These are phyloP conservation scores for Periphyllus acericola DNA, from an alignment of 2,888 invertebrate genomes.

Conservation along the genomic window DNA sequence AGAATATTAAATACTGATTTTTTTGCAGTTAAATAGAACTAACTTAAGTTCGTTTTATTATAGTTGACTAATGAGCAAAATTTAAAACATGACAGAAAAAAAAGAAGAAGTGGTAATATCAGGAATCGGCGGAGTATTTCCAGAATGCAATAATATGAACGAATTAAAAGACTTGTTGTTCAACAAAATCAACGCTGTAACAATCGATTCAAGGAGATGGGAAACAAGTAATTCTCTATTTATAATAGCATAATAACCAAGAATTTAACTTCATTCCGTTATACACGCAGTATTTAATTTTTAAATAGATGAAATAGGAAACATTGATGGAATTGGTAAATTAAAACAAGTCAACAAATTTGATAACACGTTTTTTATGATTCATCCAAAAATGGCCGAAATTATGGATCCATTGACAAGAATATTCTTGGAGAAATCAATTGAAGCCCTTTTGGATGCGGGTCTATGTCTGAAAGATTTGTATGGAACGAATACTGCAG, in stretches of 20 bases:
- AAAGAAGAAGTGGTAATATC: constrained; percentile 68
- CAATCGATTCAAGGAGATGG: constrained; percentile 62
- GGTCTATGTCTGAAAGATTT: constrained; percentile 67
- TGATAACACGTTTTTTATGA: constrained; percentile 69
- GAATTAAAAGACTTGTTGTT: constrained; percentile 72
- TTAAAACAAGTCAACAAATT: constrained; percentile 67
- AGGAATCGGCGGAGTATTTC: constrained; percentile 71
- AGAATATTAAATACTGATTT: too few relatives aligned
- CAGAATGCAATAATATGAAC: constrained; percentile 72
- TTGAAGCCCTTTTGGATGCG: constrained; percentile 70
- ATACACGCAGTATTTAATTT: too few relatives aligned
- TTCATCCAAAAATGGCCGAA: constrained; percentile 68
- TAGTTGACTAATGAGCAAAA: too few relatives aligned
- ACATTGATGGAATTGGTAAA: constrained; percentile 66
- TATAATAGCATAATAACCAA: too few relatives aligned
- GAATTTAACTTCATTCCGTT: neutral
- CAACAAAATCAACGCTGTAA: constrained; percentile 64
- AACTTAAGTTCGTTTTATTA: too few relatives aligned
- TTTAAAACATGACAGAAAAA: constrained; percentile 64
- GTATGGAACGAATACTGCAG: constrained; percentile 68
- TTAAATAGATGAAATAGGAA: neutral
- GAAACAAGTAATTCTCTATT: neutral
- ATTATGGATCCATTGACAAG: constrained; percentile 69
- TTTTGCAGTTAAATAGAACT: too few relatives aligned
- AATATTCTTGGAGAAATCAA: constrained; percentile 68